These are phyloP conservation scores for Gopherus flavomarginatus DNA, from an alignment of 2,113 vertebrate genomes.

Conservation along the genomic window DNA sequence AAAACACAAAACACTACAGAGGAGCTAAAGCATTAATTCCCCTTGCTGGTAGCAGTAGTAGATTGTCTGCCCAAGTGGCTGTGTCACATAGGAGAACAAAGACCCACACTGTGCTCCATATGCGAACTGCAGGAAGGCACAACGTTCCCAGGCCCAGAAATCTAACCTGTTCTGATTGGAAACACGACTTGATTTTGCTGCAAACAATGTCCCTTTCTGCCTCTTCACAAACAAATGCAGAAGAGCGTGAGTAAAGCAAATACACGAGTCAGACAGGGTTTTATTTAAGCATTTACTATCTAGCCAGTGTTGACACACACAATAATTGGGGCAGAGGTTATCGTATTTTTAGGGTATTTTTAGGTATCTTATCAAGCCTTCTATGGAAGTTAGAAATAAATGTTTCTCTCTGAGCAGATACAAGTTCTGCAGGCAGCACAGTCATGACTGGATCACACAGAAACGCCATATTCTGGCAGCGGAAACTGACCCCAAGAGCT, in stretches of 20 bases:
- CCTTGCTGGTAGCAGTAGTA: background rate
- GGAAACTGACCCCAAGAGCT: background rate
- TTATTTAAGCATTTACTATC: background rate
- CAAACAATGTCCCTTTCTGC: background rate
- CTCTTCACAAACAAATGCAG: background rate
- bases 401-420: background rate
- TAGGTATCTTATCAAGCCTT: background rate
- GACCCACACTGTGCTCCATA: background rate
- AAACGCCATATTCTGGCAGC: background rate
- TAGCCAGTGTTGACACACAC: background rate
- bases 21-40: background rate
- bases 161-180: background rate
- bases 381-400: background rate
- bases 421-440: background rate
- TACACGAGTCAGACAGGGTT: background rate
- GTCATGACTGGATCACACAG: background rate
- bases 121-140: background rate
- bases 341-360: background rate
- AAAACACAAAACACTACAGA: no score
- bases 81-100: background rate
- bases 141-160: background rate
- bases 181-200: background rate
- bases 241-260: background rate
- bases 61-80: background rate
- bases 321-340: background rate